phyloP scores from a whole-genome alignment of 2,113 vertebrate species.

The Tamias sibiricus region DNA sequence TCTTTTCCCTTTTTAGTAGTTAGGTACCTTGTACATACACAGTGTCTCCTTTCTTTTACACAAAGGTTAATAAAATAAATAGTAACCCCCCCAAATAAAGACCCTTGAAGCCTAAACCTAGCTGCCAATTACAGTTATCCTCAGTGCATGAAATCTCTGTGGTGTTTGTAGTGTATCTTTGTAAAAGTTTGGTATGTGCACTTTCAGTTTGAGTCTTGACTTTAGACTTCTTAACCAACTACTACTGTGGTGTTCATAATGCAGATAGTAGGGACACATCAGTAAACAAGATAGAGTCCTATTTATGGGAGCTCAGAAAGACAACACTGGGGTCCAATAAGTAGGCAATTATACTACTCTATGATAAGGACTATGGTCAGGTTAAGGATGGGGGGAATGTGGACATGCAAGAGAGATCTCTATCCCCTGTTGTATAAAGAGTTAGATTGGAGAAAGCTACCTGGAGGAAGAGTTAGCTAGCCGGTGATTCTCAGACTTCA shows the following conservation, averaged over 20 bases:
- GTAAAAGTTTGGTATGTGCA: not conserved
- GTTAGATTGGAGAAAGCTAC: constrained; percentile 29
- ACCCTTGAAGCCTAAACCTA: not conserved
- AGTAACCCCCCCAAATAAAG: not conserved
- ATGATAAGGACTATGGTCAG: not conserved
- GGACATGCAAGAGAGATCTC: not conserved
- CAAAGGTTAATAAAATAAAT: not conserved
- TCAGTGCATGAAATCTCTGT: not conserved
- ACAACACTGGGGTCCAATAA: not conserved
- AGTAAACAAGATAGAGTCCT: not conserved
- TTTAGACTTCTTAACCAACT: not conserved
- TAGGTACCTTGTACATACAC: not conserved
- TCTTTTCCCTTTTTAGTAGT: not conserved
- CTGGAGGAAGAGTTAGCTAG: not conserved
- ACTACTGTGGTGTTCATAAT: not conserved
- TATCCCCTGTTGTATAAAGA: not conserved
- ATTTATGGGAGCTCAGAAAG: not conserved
- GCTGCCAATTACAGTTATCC: not conserved
- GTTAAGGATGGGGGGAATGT: not conserved
- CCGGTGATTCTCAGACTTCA: not conserved
- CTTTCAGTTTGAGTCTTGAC: not conserved
- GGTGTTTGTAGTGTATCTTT: not conserved
- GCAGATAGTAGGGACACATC: not conserved
- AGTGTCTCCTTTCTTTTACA: not conserved
- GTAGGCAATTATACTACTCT: not conserved